A percentile compares a stretch with the other conserved stretches of the same genome.
Conservation (phyloP, 2,797 vertebrate species). For the Sebastes goodei region DNA sequence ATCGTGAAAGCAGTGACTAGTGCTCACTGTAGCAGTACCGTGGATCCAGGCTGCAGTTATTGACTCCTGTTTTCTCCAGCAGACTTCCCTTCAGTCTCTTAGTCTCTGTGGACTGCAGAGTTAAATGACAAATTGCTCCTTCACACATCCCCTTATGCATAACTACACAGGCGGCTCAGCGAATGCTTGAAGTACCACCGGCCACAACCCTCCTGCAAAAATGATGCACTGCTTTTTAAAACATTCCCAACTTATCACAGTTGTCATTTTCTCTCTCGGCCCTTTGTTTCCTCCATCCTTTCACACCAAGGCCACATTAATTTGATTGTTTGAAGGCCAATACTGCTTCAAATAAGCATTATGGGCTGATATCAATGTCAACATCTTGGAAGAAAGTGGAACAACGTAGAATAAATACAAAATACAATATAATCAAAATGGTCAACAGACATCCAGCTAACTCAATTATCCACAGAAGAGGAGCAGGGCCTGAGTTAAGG, state of each 20-base stretch:
- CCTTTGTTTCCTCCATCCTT: not conserved
- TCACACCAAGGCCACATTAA: not conserved
- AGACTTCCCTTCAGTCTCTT: conserved; percentile 45
- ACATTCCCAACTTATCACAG: not conserved
- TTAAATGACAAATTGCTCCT: conserved; percentile 69
- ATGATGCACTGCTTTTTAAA: not conserved
- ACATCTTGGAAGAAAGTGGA: not conserved
- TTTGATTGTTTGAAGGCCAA: not conserved
- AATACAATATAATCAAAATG: not conserved
- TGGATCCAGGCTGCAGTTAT: conserved; percentile 48
- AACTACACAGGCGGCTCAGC: conserved; percentile 35
- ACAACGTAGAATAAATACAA: not conserved
- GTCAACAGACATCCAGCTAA: not conserved
- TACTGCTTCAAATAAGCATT: not conserved
- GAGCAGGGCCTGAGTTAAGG: not conserved
- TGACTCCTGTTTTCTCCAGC: conserved; percentile 57
- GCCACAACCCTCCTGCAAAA: conserved; percentile 11
- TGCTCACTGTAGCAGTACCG: conserved; percentile 48
- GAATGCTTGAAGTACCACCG: conserved; percentile 4
- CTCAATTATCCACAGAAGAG: not conserved
- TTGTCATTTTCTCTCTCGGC: not conserved
- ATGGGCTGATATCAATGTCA: not conserved
- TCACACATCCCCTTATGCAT: conserved; percentile 52
- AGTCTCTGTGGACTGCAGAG: conserved; percentile 61
- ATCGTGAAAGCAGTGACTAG: conserved; percentile 32